Conservation (phyloP, 2,888 invertebrate genomes). For the Lordiphosa andalusiaca region DNA sequence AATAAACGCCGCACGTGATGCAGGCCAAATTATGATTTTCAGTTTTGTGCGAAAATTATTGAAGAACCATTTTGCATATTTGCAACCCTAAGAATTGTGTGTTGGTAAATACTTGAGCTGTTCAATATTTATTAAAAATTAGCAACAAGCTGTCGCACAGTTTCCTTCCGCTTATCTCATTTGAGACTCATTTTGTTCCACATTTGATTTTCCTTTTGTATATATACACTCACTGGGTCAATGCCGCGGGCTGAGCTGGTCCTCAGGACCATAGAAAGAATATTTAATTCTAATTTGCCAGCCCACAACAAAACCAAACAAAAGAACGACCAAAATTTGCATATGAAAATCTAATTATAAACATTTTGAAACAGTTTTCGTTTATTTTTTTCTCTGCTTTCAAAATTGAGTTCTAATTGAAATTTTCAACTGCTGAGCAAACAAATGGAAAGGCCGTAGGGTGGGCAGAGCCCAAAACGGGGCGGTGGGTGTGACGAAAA, state of each 20-base stretch:
- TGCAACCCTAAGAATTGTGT: slow-evolving; percentile 16
- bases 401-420: slow-evolving; percentile 51
- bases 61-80: slow-evolving; percentile 25
- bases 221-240: slow-evolving; percentile 61
- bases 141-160: slow-evolving; percentile 57
- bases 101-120: slow-evolving; percentile 21
- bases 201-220: slow-evolving; percentile 19
- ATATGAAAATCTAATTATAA: slow-evolving; percentile 69
- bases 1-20: slow-evolving; percentile 63
- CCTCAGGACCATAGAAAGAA: slow-evolving; percentile 40
- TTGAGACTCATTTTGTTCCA: slow-evolving; percentile 28
- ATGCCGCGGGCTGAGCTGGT: slow-evolving; percentile 40
- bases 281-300: slow-evolving; percentile 62
- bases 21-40: slow-evolving; percentile 54
- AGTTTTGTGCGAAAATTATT: slow-evolving; percentile 54
- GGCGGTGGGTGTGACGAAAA: slow-evolving; percentile 43
- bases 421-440: slow-evolving; percentile 66
- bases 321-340: slow-evolving; percentile 48
- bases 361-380: slow-evolving; percentile 55
- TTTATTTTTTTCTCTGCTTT: slow-evolving; percentile 9
- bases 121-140: slow-evolving; percentile 73
- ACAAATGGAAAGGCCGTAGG: slow-evolving; percentile 39
- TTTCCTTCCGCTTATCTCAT: slow-evolving; percentile 59
- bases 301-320: slow-evolving; percentile 31
- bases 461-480: slow-evolving; percentile 17